Evolutionary conservation across 1,140 invertebrate genomes (phyloP).

Genomic region (Aphaenogaster rudis): DNA sequence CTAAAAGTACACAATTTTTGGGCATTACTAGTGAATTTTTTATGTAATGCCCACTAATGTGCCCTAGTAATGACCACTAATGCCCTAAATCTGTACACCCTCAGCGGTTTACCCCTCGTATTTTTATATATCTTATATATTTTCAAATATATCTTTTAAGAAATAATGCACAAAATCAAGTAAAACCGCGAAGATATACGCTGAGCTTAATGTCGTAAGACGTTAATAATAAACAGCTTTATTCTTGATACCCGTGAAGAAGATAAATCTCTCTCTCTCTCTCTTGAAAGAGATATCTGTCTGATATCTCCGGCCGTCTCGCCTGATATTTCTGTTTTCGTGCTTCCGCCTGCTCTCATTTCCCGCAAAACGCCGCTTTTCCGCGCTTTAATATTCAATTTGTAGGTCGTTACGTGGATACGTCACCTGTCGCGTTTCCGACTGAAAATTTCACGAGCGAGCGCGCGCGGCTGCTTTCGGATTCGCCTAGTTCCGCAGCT

Average conservation of each 20-base stretch:
- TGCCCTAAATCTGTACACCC: too few species aligned
- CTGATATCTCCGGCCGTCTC: neutral
- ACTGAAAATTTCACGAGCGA: slow-evolving; percentile 54
- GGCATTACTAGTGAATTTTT: too few species aligned
- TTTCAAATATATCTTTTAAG: neutral
- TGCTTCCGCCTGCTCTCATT: neutral
- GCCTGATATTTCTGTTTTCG: neutral
- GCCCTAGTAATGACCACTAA: too few species aligned
- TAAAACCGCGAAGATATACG: neutral
- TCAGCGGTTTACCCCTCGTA: too few species aligned
- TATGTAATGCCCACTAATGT: too few species aligned
- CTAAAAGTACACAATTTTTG: too few species aligned
- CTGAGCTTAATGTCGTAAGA: neutral
- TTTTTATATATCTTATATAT: neutral
- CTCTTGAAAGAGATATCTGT: neutral
- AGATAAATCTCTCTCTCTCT: neutral
- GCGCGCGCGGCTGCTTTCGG: slow-evolving; percentile 58
- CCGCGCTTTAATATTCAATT: slow-evolving; percentile 69
- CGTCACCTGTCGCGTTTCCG: slow-evolving; percentile 69
- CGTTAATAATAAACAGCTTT: slow-evolving; percentile 6
- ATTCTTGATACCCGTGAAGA: neutral
- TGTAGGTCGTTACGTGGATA: slow-evolving; percentile 55
- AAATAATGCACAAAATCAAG: neutral
- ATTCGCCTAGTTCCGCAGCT: slow-evolving; percentile 54
- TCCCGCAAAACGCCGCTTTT: slow-evolving; percentile 27